These are phyloP conservation scores for Holcopasites calliopsidis DNA, from an alignment of 1,140 invertebrate genomes.

Conservation along the genomic window DNA sequence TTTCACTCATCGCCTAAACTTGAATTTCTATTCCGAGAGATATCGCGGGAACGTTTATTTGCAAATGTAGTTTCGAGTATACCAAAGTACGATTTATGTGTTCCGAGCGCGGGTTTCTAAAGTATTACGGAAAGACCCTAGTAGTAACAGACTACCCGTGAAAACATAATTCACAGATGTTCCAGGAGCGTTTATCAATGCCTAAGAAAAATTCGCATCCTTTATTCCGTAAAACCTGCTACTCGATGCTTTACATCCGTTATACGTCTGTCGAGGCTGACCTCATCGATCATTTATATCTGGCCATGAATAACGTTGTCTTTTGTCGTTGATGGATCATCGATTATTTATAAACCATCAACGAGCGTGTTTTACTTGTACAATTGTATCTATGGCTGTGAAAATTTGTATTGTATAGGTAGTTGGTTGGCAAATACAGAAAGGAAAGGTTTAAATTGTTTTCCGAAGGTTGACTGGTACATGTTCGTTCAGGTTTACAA, in stretches of 20 bases:
- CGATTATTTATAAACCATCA: neutral
- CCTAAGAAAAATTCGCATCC: slow-evolving; percentile 33
- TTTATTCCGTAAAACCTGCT: slow-evolving; percentile 12
- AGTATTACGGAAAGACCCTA: slow-evolving; percentile 19
- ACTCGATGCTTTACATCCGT: slow-evolving; percentile 1
- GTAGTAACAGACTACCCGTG: slow-evolving; percentile 30
- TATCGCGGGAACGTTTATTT: slow-evolving; percentile 32
- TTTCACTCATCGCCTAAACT: neutral
- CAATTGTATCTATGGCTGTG: neutral
- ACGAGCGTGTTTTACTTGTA: neutral
- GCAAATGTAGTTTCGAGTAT: slow-evolving; percentile 24
- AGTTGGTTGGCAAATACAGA: neutral
- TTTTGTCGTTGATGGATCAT: neutral
- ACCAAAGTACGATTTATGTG: slow-evolving; percentile 24
- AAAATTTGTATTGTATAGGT: neutral
- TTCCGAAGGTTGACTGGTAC: too few relatives aligned
- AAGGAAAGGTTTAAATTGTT: too few relatives aligned
- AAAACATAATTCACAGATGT: slow-evolving; percentile 34
- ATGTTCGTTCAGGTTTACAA: too few relatives aligned
- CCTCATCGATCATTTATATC: slow-evolving; percentile 1
- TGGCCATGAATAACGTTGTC: neutral
- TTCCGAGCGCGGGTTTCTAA: slow-evolving; percentile 3
- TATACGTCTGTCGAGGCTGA: neutral
- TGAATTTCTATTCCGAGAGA: slow-evolving; percentile 20
- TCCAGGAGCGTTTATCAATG: slow-evolving; percentile 37